Evolutionary conservation across 2,888 invertebrate genomes (phyloP), one percentile per base, ranked within the genome.

Genomic region (Mesodorylaimus sp.): DNA sequence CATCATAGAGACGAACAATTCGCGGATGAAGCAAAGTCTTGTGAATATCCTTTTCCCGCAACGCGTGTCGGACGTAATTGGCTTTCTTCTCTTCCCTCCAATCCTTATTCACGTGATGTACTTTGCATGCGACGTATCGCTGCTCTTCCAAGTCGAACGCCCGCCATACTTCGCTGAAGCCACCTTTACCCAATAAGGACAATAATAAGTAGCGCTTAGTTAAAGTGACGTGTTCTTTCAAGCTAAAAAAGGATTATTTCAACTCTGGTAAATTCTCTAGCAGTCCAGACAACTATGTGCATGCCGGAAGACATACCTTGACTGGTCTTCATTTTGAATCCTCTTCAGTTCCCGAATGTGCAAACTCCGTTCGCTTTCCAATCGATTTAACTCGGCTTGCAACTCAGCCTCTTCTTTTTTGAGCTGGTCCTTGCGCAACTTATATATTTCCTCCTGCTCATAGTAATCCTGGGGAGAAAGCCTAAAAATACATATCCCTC

Each of bases 51-150:
- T 97, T 97, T 75, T 99, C 97, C 74, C 97, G 78, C 69, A 97
- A 77, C 61, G 97, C 97, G 74, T 99, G 97, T 72, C 89, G 89
- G 73, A 99, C 97, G 77, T 99, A 99, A 77, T 97, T 99, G 72
- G 95, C 97, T 76, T 99, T 99, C 74, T 99, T 99, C 73, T 99
- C 97, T 74, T 99, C 97, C 74, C 97, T 97, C 97, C 97, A 99
- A 77, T 97, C 97, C 77, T 95, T 91, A 74, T 97, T 99, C 64
- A 99, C 78, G 76, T 99, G 97, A 74, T 99, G 97, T 65, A 99
- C 97, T 75, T 99, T 99, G 74, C 97, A 97, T 56, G 97, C 97
- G 53, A 97, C 97, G 73, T 95, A 97, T 61, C 95, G 79, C 73
- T 97, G 93, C 73, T 97, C 95, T 70, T 93, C 88, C 65, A 97